Evolutionary conservation across 2,113 vertebrate species (phyloP), one percentile per base, ranked within the genome.

Genomic region (Todiramphus chloris): DNA sequence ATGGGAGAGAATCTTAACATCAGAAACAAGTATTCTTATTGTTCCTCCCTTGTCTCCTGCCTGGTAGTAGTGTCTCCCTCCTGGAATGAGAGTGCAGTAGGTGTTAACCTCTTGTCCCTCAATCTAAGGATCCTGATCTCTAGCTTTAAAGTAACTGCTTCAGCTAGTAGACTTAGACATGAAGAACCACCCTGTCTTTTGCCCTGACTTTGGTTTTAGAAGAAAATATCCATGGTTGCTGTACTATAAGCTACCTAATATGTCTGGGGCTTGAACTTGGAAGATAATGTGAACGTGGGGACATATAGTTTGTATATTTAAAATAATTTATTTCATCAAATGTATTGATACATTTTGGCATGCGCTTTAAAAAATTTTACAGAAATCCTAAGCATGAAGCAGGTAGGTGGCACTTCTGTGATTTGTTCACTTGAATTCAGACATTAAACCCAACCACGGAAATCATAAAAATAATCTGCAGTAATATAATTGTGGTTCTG

Each of bases 361-460:
- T 51, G 4, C 53, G 33, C 33, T 89, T 89, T 35, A 64, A 78
- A 72, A 77, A 78, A 68, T 48, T 81, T 82, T 84, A 79, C 51
- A 82, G 87, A 96, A 84, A 50, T 76, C 27, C 23, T 84, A 91
- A 87, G 53, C 35, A 19, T 83, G 92, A 56, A 95, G 46, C 83
- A 94, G 91, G 93, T 95, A 94, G 91, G 94, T 97, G 83, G 53
- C 48, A 80, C 43, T 92, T 75, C 46, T 3, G 5, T 64, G 35
- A 44, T 75, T 75, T 82, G 14, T 87, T 96, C 69, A n/a, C 30
- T 72, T 83, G 31, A 91, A 83, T 87, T 90, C 2, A 25, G 48
- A 23, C 17, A 39, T 41, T 70, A 77, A 83, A 60, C 70, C 24
- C 44, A 39, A 48, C 39, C 10, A 33, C 10, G 51, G 39, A 84